Evolutionary conservation across 2,888 invertebrate species (phyloP).

Genomic region (Orgyia antiqua): DNA sequence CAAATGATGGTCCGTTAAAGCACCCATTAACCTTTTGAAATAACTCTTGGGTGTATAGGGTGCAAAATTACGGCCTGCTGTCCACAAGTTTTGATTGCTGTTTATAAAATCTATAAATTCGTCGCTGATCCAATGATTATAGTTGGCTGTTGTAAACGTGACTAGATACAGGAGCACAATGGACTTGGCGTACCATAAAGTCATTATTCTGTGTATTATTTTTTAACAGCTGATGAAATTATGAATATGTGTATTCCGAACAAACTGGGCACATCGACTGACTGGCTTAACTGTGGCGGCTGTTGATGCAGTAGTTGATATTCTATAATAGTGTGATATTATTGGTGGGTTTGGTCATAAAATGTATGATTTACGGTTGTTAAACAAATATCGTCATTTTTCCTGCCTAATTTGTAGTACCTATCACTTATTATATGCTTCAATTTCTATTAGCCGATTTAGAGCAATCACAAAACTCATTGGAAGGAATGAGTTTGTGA

Average conservation of each 20-base stretch:
- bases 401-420: too few relatives aligned
- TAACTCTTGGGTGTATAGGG: conserved; percentile 76
- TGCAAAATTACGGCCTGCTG: conserved; percentile 87
- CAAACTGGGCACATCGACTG: conserved; percentile 56
- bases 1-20: conserved; percentile 77
- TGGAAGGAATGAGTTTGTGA: too few relatives aligned
- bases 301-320: conserved; percentile 11
- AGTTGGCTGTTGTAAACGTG: conserved; percentile 32
- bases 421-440: too few relatives aligned
- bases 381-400: too few relatives aligned
- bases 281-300: conserved; percentile 21
- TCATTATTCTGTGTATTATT: conserved; percentile 47
- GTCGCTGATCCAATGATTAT: conserved; percentile 82
- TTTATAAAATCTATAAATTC: conserved; percentile 85
- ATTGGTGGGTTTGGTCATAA: too few relatives aligned
- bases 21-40: conserved; percentile 84
- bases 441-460: too few relatives aligned
- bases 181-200: conserved; percentile 34
- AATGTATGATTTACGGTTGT: too few relatives aligned
- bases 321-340: too few relatives aligned
- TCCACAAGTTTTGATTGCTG: conserved; percentile 83
- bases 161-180: conserved; percentile 45
- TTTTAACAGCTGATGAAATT: conserved; percentile 25
- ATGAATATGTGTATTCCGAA: conserved; percentile 39
- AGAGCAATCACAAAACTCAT: too few relatives aligned